Evolutionary conservation across 2,888 invertebrate genomes (phyloP), one percentile per base, ranked within the genome.

Genomic region (Hylaea fasciaria): DNA sequence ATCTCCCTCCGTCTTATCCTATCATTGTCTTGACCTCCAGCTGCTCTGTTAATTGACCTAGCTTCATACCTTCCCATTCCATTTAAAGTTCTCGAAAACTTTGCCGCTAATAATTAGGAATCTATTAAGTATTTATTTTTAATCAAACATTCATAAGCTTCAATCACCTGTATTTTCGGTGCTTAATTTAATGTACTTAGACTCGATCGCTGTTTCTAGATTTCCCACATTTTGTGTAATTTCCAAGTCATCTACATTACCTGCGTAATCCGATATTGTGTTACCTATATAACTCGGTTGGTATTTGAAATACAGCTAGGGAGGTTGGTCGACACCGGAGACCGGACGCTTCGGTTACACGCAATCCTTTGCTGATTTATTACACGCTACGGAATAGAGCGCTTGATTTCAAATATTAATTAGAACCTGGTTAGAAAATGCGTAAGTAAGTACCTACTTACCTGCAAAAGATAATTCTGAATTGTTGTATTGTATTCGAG

Each of bases 311-410:
- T 77, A 70, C 67, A 52, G 32, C 40, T 77, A 78, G 79, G 76
- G 76, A 78, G 80, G 81, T 82, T 81, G 83, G 82, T 80, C 67
- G 87, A 79, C 71, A 91, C 70, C 75, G 66, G 86, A 91, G 76
- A 89, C 87, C 76, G 59, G 44, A 66, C 70, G 77, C 72, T 91
- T 84, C 64, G 74, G 78, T 91, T 89, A 82, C 90, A 88, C 83
- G 80, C 87, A 86, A 83, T 84, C 77, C 75, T 80, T 80, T 77
- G 76, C 73, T 76, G 73, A 77, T 80, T 70, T 76, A 80, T 79
- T 78, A 78, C 80, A 74, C 65, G 72, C 70, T 73, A 70, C 75
- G 70, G 71, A 76, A 78, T 76, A 80, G 72, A 58, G 55, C 53
- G 57, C 52, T 71, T 80, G 76, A 80, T 80, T 80, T 74, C 67